A percentile compares a stretch with the other conserved stretches of the same genome.
Evolutionary conservation across 2,797 vertebrate genomes (phyloP).

Genomic region (Sebastes umbrosus): DNA sequence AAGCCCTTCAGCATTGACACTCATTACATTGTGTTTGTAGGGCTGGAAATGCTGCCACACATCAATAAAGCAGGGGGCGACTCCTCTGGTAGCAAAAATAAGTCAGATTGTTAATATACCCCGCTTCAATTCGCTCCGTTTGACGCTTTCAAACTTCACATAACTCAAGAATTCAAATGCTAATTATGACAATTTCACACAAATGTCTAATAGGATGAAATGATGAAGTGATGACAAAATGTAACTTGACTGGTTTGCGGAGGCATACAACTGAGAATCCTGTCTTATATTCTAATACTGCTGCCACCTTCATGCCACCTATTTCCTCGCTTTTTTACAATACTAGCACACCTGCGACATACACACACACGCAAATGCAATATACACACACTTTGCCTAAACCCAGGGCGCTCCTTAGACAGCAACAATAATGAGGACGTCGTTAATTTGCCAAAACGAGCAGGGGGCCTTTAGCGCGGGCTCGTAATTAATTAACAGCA

Average conservation of each 20-base stretch:
- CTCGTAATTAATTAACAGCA: conserved; percentile 85
- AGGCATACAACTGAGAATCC: too few species aligned
- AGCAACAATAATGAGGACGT: conserved; percentile 84
- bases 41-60: not conserved
- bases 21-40: conserved; percentile 13
- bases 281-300: not conserved
- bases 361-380: not conserved
- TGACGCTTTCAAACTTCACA: conserved; percentile 42
- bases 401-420: conserved; percentile 64
- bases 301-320: not conserved
- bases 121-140: conserved; percentile 47
- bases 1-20: not conserved
- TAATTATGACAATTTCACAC: not conserved
- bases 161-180: not conserved
- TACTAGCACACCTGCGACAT: conserved; percentile 32
- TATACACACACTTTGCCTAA: conserved; percentile 13
- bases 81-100: too few species aligned
- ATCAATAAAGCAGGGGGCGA: not conserved
- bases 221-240: not conserved
- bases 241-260: too few species aligned
- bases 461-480: conserved; percentile 70
- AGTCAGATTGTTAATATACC: conserved; percentile 9
- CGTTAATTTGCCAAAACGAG: conserved; percentile 86
- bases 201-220: not conserved
- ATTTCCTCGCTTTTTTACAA: not conserved